Conservation (phyloP, 2,888 invertebrate species). For the Ypsolopha sequella region DNA sequence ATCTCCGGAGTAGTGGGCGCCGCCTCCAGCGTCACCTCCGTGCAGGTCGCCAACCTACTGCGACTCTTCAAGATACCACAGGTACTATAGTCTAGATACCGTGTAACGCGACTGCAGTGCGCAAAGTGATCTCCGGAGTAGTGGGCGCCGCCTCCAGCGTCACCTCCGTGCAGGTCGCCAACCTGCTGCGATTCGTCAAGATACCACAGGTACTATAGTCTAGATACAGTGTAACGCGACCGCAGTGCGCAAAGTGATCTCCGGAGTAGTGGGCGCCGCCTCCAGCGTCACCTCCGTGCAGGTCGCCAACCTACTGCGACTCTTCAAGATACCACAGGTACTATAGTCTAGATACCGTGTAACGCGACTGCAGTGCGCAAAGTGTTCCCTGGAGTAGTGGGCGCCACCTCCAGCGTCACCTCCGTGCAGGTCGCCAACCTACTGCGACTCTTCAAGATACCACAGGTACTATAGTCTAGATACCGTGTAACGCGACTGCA, state of each 20-base stretch:
- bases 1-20: constrained; percentile 55
- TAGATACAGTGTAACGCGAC: constrained; percentile 77
- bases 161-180: constrained; percentile 96
- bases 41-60: constrained; percentile 89
- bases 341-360: constrained; percentile 45
- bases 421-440: constrained; percentile 93
- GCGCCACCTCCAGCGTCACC: constrained; percentile 85
- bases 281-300: constrained; percentile 97
- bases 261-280: constrained; percentile 54
- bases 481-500: too few relatives aligned
- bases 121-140: constrained; percentile 58
- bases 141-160: constrained; percentile 81
- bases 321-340: constrained; percentile 90
- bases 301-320: constrained; percentile 86
- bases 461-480: constrained; percentile 59
- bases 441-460: constrained; percentile 91
- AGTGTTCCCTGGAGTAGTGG: constrained; percentile 60
- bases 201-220: constrained; percentile 77
- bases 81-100: constrained; percentile 18
- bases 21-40: constrained; percentile 91
- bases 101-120: constrained; percentile 78
- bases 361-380: constrained; percentile 74
- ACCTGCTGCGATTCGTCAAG: constrained; percentile 84
- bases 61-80: constrained; percentile 94
- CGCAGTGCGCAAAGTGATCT: constrained; percentile 52